Conservation (phyloP, 2,113 vertebrate genomes). For the Rhabdomys dilectus region DNA sequence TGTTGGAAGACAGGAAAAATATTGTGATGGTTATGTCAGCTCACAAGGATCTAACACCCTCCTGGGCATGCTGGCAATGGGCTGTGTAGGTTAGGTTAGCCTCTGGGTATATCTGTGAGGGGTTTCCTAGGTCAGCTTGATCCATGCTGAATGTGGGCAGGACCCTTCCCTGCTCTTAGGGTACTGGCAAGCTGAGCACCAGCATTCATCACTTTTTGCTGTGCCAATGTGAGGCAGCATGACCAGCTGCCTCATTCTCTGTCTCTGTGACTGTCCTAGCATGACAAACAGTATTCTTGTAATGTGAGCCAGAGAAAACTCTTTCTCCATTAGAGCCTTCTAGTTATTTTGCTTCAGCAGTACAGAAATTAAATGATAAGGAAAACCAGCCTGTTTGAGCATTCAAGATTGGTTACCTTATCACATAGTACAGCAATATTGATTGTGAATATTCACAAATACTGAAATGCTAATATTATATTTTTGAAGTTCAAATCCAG, state of each 20-base stretch:
- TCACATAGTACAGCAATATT: not conserved
- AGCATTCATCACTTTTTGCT: not conserved
- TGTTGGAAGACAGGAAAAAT: not conserved
- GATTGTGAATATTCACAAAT: not conserved
- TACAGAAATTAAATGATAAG: not conserved
- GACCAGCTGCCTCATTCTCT: not conserved
- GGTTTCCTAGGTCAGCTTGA: not conserved
- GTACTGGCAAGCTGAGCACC: not conserved
- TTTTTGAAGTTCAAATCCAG: slow-evolving; percentile 3
- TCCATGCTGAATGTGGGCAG: not conserved
- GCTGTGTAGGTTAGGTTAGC: not conserved
- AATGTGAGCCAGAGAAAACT: not conserved
- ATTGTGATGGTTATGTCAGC: not conserved
- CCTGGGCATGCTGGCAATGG: not conserved
- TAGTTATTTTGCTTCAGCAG: not conserved
- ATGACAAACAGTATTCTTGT: not conserved
- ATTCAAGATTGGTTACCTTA: not conserved
- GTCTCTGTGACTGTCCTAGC: not conserved
- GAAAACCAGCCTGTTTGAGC: not conserved
- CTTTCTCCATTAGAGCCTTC: not conserved
- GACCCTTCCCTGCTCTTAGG: not conserved
- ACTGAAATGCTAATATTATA: not conserved
- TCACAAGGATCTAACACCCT: not conserved
- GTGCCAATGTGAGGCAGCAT: too few relatives aligned
- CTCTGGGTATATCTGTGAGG: not conserved